A percentile compares a stretch with the other conserved stretches of the same genome.
Evolutionary conservation across 1,140 invertebrate genomes (phyloP).

Genomic region (Nymphalis io): DNA sequence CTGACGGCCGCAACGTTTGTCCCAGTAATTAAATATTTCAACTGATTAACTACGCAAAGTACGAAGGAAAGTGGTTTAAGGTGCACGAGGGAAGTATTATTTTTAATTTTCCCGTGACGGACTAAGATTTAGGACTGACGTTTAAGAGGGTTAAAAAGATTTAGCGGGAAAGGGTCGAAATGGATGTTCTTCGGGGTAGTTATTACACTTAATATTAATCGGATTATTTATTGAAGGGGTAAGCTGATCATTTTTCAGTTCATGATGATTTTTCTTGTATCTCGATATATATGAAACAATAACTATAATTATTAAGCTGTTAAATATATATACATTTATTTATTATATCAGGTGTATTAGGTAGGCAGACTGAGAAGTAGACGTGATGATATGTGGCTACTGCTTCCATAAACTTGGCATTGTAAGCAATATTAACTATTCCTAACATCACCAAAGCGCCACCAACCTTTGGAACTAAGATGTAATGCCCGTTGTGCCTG

Average conservation of each 20-base stretch:
- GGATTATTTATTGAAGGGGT: slow-evolving; percentile 55
- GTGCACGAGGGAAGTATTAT: slow-evolving; percentile 58
- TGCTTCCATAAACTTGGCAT: no score
- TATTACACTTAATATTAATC: slow-evolving; percentile 67
- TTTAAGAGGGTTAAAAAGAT: slow-evolving; percentile 59
- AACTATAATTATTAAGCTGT: not conserved
- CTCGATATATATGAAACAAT: not conserved
- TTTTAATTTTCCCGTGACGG: slow-evolving; percentile 69
- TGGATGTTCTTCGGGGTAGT: slow-evolving; percentile 53
- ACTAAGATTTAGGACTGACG: slow-evolving; percentile 63
- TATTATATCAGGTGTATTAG: no score
- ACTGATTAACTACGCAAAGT: slow-evolving; percentile 73
- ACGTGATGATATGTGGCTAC: no score
- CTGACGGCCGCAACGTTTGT: slow-evolving; percentile 56
- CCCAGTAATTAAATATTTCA: slow-evolving; percentile 76
- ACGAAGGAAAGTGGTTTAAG: slow-evolving; percentile 53
- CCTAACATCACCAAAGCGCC: no score
- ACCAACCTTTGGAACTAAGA: no score
- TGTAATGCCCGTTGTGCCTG: no score
- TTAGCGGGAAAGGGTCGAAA: slow-evolving; percentile 54
- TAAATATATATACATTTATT: no score
- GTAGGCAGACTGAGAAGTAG: no score
- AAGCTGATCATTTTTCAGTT: slow-evolving; percentile 35
- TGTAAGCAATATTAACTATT: no score
- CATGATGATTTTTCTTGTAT: slow-evolving; percentile 17